phyloP scores from a whole-genome alignment of 2,797 vertebrate genomes.

The Epinephelus coioides region DNA sequence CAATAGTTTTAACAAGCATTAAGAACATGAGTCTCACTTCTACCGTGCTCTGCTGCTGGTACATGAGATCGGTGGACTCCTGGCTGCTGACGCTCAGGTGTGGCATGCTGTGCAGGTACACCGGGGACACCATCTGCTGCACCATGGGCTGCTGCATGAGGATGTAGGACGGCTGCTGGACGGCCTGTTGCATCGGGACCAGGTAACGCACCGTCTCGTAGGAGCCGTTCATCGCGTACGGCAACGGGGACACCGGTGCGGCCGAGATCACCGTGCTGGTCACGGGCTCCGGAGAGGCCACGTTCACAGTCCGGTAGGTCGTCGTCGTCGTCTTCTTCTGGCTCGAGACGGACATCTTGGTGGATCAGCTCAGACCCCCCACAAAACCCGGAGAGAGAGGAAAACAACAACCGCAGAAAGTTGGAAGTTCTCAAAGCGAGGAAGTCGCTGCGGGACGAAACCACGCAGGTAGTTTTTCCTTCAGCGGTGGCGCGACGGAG shows the following conservation, averaged over 20 bases:
- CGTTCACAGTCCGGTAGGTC: slow-evolving; percentile 65
- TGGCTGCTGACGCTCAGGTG: slow-evolving; percentile 72
- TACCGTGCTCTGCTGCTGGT: slow-evolving; percentile 23
- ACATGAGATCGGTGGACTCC: slow-evolving; percentile 60
- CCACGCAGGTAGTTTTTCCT: background rate
- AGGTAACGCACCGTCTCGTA: slow-evolving; percentile 83
- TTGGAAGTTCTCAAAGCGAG: background rate
- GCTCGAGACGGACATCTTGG: slow-evolving; percentile 58
- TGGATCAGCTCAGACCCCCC: slow-evolving; percentile 5
- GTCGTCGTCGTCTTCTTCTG: slow-evolving; percentile 53
- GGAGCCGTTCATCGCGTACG: slow-evolving; percentile 62
- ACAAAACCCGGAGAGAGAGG: background rate
- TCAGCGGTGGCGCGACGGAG: background rate
- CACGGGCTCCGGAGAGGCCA: slow-evolving; percentile 61
- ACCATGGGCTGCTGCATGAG: slow-evolving; percentile 64
- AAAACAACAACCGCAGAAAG: background rate
- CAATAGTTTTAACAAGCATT: too few relatives aligned
- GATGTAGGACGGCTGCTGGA: slow-evolving; percentile 64
- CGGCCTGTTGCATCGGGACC: slow-evolving; percentile 72
- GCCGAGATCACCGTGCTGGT: slow-evolving; percentile 41
- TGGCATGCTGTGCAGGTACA: slow-evolving; percentile 76
- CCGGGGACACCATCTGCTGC: slow-evolving; percentile 68
- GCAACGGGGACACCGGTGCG: slow-evolving; percentile 37
- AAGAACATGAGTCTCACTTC: slow-evolving; percentile 62
- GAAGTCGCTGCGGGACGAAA: background rate